Conservation (phyloP, 2,113 vertebrate genomes). For the Toxostoma redivivum region DNA sequence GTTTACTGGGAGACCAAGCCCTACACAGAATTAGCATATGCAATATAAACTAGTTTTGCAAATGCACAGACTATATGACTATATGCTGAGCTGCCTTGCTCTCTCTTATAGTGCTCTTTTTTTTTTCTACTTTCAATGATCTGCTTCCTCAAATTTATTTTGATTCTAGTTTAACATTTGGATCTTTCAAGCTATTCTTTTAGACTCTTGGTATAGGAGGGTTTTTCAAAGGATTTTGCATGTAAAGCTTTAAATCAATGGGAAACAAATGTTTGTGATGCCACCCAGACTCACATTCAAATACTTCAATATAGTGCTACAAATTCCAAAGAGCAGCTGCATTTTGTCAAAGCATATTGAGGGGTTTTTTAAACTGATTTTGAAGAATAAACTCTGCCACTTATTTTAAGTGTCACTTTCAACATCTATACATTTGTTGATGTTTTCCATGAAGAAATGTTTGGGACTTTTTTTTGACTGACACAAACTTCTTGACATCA, state of each 20-base stretch:
- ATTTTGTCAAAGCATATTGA: neutral
- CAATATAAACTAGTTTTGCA: neutral
- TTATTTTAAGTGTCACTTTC: neutral
- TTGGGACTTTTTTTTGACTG: neutral
- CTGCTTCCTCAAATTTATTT: neutral
- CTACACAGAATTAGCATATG: neutral
- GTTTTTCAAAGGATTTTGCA: neutral
- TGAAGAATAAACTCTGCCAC: neutral
- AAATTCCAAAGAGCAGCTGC: neutral
- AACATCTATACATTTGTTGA: neutral
- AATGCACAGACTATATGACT: neutral
- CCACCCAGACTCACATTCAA: neutral
- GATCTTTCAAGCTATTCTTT: neutral
- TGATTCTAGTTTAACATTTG: neutral
- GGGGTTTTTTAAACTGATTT: accelerated
- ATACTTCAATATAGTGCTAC: neutral
- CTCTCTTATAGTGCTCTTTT: neutral
- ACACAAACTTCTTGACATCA: neutral
- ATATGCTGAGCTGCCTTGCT: neutral
- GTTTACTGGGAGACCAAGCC: neutral
- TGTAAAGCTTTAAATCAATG: neutral
- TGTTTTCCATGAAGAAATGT: neutral
- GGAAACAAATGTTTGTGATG: neutral
- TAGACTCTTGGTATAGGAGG: neutral
- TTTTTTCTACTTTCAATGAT: neutral